Percentiles rank a stretch among this genome's conserved stretches.
Evolutionary conservation across 2,113 vertebrate genomes (phyloP).

Genomic region (Pomatostomus ruficeps): DNA sequence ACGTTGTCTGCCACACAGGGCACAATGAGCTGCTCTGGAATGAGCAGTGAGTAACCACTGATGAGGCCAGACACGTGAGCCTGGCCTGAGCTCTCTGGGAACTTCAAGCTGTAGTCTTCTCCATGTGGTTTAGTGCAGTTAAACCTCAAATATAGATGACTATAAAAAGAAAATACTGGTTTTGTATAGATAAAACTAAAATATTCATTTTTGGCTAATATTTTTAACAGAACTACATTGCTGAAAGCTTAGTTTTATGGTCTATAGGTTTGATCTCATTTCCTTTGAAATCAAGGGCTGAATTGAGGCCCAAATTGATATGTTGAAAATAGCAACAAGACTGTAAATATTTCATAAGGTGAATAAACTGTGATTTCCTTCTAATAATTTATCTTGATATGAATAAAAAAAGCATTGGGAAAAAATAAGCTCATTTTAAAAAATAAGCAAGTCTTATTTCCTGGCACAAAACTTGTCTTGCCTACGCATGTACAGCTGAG

Average conservation of each 20-base stretch:
- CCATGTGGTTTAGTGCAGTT: neutral
- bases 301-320: neutral
- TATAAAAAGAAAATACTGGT: neutral
- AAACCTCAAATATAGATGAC: neutral
- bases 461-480: neutral
- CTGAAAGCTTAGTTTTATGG: neutral
- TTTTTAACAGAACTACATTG: neutral
- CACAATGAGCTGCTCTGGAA: neutral
- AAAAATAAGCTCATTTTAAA: constrained; percentile 7
- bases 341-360: neutral
- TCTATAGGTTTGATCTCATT: neutral
- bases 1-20: accelerated
- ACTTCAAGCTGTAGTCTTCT: neutral
- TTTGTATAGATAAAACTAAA: neutral
- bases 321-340: neutral
- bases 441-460: neutral
- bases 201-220: neutral
- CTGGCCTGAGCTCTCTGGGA: neutral
- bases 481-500: neutral
- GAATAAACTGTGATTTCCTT: neutral
- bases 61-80: neutral
- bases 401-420: neutral
- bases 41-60: neutral
- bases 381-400: neutral
- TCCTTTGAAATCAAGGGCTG: neutral